These are phyloP conservation scores for Tupaia tana DNA, from an alignment of 2,113 vertebrate genomes.

Conservation along the genomic window DNA sequence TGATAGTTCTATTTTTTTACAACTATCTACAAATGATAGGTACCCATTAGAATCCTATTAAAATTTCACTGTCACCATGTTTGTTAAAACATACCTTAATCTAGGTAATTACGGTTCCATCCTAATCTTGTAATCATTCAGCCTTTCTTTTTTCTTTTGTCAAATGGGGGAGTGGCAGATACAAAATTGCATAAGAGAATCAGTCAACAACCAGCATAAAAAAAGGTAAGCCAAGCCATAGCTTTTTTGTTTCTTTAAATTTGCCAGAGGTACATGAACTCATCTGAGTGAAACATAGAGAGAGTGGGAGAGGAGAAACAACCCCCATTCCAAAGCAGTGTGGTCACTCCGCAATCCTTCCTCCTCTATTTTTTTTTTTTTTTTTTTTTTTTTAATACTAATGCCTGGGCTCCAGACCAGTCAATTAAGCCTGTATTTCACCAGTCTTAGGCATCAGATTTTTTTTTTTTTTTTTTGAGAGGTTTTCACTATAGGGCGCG, in stretches of 20 bases:
- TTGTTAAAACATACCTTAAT: not conserved
- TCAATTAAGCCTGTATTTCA: too few species aligned
- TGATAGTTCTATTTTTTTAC: not conserved
- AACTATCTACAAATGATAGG: not conserved
- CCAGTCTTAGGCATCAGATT: too few species aligned
- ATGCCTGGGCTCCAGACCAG: too few species aligned
- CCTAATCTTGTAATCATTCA: constrained; percentile 8
- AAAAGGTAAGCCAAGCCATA: not conserved
- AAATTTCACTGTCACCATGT: not conserved
- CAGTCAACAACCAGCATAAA: not conserved
- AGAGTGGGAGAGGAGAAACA: too few species aligned
- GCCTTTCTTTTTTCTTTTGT: not conserved
- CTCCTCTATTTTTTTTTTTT: too few species aligned
- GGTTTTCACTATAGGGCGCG: too few species aligned
- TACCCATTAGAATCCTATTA: constrained; percentile 4
- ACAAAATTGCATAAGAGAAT: not conserved
- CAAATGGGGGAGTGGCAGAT: not conserved
- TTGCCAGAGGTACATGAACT: too few species aligned
- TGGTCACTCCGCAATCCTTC: too few species aligned
- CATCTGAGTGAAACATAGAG: too few species aligned
- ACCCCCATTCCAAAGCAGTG: too few species aligned
- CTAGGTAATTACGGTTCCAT: not conserved
- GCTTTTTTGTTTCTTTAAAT: not conserved
- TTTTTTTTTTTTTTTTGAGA: too few species aligned
- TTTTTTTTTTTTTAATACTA: too few species aligned